A percentile compares a stretch with the other conserved stretches of the same genome.
These are phyloP conservation scores for Patella pellucida DNA, from an alignment of 2,888 invertebrate species.

Conservation along the genomic window DNA sequence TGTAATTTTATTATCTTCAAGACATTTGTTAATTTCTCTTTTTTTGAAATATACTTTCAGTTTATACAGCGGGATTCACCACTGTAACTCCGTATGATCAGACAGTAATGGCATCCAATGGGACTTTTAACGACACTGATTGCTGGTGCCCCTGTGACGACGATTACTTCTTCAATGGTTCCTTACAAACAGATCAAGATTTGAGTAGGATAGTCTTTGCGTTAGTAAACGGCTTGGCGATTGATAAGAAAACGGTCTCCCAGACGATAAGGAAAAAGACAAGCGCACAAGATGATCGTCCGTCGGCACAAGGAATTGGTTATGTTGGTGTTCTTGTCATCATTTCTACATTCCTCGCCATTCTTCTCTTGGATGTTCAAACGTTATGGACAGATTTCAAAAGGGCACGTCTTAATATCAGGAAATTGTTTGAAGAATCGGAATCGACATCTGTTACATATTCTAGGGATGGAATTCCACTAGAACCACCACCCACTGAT, in stretches of 20 bases:
- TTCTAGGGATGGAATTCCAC: no score
- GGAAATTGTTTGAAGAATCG: not conserved
- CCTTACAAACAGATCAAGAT: not conserved
- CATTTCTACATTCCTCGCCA: not conserved
- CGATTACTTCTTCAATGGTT: not conserved
- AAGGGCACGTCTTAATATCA: not conserved
- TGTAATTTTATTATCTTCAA: no score
- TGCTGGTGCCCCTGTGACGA: slow-evolving; percentile 3
- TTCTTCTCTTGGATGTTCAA: not conserved
- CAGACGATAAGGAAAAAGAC: not conserved
- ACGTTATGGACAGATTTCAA: not conserved
- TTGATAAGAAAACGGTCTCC: not conserved
- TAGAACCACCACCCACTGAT: no score
- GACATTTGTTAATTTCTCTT: no score
- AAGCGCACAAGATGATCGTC: not conserved
- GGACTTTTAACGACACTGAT: not conserved
- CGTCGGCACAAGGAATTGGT: slow-evolving; percentile 2
- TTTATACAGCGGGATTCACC: no score
- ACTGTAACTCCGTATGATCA: no score
- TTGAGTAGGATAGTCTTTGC: not conserved
- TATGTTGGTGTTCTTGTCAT: not conserved
- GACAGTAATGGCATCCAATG: no score
- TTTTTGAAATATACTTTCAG: no score
- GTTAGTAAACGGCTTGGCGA: not conserved
- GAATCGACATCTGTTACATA: not conserved